Percentiles rank a stretch among this genome's conserved stretches.
These are phyloP conservation scores for Alviniconcha strummeri DNA, from an alignment of 2,888 invertebrate species.

Conservation along the genomic window DNA sequence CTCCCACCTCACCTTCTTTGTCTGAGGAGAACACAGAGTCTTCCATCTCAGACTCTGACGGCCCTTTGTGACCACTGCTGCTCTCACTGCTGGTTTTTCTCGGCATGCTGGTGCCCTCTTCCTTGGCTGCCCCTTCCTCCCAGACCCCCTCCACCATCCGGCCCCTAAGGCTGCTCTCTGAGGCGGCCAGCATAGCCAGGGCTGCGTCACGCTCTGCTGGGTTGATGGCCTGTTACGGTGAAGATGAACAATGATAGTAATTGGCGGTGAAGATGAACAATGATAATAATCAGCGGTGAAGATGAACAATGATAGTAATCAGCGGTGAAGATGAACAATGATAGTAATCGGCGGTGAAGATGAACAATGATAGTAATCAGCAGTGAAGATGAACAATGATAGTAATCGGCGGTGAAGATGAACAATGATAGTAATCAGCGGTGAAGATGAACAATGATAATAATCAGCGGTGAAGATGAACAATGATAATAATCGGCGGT, in stretches of 20 bases:
- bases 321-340: too few species aligned
- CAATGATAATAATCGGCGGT: too few species aligned
- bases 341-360: too few species aligned
- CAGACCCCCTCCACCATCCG: constrained; percentile 8
- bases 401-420: too few species aligned
- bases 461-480: too few species aligned
- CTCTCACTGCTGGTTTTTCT: constrained; percentile 24
- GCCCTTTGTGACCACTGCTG: constrained; percentile 19
- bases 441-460: too few species aligned
- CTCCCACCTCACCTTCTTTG: constrained; percentile 20
- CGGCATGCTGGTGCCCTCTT: not conserved
- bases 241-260: not conserved
- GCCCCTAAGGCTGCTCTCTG: constrained; percentile 34
- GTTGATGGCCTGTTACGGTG: constrained; percentile 36
- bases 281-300: too few species aligned
- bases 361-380: too few species aligned
- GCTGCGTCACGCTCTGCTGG: constrained; percentile 42
- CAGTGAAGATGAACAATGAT: too few species aligned
- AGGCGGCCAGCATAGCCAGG: constrained; percentile 31
- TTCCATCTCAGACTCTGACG: constrained; percentile 24
- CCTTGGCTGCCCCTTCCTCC: not conserved
- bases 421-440: too few species aligned
- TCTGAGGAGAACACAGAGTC: constrained; percentile 29
- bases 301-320: too few species aligned
- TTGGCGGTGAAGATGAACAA: too few species aligned